Base-by-base conservation (phyloP, 1,140 invertebrate genomes). In the Lysiphlebus fabarum region DNA sequence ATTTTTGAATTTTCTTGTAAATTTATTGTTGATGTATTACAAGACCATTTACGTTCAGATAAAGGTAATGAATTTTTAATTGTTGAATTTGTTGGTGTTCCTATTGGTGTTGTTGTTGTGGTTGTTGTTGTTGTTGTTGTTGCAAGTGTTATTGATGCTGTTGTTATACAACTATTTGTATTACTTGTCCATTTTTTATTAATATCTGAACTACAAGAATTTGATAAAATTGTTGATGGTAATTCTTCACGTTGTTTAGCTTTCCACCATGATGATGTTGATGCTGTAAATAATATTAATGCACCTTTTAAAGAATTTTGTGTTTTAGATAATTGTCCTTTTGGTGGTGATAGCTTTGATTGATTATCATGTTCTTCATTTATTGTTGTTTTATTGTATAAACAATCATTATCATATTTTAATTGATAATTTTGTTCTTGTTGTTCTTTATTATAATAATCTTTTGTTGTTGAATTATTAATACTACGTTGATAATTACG, bases 191-290 rank as follows among this genome's bases (percentile, higher is more conserved):
- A 68, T 48, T 71, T 70, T 14, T 65, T 62, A 37, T 59, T 63
- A n/a, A 55, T 53, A 2, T 63, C 61, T 0, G 63, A 61, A 0
- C 59, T 62, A 8, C 65, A 61, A 6, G 48, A 59, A 8, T 53
- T 44, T 11, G 59, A 54, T 4, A 56, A 41, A 9, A 61, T 49
- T 38, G 53, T 49, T 14, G 59, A 58, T 37, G 59, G 68, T 38
- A 71, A 56, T 26, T 78, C 76, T 47, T 79, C 77, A 1, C 77
- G 65, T 43, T 77, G 77, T 14, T 72, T 71, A 37, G 68, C 72
- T 50, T 78, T 79, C 76, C 75, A 78, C 77, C 76, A 78, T 47
- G 76, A 77, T 0, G 76, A 78, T 0, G 76, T 79, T 1, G 76
- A 78, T 1, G 72, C 61, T 7, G 76, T 76, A 51, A 79, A 78